phyloP scores from a whole-genome alignment of 2,888 invertebrate genomes.

The Crossocerus cetratus region DNA sequence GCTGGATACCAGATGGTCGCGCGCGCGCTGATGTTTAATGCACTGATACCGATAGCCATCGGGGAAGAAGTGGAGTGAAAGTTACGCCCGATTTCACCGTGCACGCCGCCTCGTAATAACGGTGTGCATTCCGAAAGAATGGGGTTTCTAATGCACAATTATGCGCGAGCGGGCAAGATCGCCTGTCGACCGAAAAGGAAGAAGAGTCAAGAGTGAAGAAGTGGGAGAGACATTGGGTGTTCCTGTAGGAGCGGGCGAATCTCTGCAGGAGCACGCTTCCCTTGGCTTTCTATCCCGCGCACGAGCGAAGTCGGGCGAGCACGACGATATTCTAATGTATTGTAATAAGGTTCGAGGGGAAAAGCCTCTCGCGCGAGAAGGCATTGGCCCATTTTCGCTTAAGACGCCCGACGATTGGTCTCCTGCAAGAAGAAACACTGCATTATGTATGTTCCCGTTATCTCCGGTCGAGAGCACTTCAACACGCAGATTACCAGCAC shows the following conservation, averaged over 20 bases:
- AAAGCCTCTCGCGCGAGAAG: conserved; percentile 52
- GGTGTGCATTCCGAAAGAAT: background rate
- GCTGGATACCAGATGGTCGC: background rate
- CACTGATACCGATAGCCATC: background rate
- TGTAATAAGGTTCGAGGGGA: conserved; percentile 60
- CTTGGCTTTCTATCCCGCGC: conserved; percentile 26
- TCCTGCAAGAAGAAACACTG: conserved; percentile 66
- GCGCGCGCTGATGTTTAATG: background rate
- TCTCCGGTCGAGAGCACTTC: conserved; percentile 60
- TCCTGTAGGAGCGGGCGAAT: conserved; percentile 31
- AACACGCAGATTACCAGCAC: conserved; percentile 65
- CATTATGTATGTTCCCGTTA: conserved; percentile 70
- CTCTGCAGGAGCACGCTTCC: conserved; percentile 26
- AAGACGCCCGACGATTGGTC: conserved; percentile 62
- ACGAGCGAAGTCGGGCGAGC: conserved; percentile 35
- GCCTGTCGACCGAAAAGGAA: too few relatives aligned
- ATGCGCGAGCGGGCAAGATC: background rate
- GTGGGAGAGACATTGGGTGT: conserved; percentile 14
- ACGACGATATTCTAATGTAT: conserved; percentile 65
- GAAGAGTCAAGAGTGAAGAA: background rate
- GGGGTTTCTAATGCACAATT: background rate
- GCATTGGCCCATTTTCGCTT: conserved; percentile 66
- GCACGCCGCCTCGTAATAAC: background rate
- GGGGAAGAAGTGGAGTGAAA: conserved; percentile 2
- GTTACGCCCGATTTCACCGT: background rate